Evolutionary conservation across 2,113 vertebrate genomes (phyloP).

Genomic region (Ochotona princeps): DNA sequence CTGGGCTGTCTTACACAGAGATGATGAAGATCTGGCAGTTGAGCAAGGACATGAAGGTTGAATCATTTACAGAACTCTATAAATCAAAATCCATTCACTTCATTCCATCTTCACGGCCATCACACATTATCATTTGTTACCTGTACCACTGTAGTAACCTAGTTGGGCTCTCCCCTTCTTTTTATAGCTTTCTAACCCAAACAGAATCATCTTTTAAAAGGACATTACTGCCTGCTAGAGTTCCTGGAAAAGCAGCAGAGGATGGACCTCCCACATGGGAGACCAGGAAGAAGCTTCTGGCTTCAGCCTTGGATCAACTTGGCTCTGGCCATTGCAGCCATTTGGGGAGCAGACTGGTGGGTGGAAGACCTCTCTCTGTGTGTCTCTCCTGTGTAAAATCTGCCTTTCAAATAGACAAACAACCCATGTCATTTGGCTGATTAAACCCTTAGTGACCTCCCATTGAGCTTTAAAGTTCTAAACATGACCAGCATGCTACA

Average conservation of each 20-base stretch:
- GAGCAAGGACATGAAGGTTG: neutral
- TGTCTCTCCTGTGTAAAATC: too few relatives aligned
- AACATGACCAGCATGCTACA: neutral
- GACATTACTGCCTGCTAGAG: neutral
- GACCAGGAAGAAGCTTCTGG: too few relatives aligned
- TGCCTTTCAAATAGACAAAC: neutral
- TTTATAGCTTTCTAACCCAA: neutral
- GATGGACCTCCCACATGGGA: too few relatives aligned
- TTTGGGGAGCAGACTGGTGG: too few relatives aligned
- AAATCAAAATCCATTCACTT: neutral
- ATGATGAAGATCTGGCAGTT: neutral
- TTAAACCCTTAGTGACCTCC: constrained; percentile 14
- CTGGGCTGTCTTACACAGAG: neutral
- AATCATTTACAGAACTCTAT: neutral
- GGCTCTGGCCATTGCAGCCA: too few relatives aligned
- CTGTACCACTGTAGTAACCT: neutral
- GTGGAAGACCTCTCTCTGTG: too few relatives aligned
- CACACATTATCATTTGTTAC: neutral
- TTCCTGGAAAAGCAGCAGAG: too few relatives aligned
- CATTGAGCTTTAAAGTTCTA: neutral
- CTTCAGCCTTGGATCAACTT: too few relatives aligned
- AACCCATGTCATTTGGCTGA: neutral
- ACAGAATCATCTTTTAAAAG: neutral
- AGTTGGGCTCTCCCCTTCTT: neutral
- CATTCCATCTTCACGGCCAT: neutral